A percentile compares a stretch with the other conserved stretches of the same genome.
These are phyloP conservation scores for Nemopilema nomurai DNA, from an alignment of 30 jellyfish, hydroid and myxozoan species.

Conservation along the genomic window DNA sequence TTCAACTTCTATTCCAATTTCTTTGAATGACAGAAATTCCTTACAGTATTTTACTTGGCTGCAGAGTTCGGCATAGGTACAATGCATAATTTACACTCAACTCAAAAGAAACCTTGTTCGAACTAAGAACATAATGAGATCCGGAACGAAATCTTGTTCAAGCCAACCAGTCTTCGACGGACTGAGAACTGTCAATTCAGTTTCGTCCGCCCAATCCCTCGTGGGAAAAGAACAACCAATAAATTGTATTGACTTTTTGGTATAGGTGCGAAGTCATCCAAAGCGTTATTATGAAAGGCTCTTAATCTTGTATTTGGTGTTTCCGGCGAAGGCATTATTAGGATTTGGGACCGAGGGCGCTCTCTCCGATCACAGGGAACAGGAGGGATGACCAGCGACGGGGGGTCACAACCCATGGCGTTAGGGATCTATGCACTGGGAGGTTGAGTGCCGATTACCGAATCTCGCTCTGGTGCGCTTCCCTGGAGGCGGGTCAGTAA, in stretches of 20 bases:
- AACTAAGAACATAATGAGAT: too few species aligned
- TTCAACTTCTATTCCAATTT: too few species aligned
- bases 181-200: background rate
- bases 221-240: background rate
- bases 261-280: background rate
- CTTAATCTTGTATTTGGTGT: background rate
- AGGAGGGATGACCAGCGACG: background rate
- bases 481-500: background rate
- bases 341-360: background rate
- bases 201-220: background rate
- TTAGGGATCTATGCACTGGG: background rate
- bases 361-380: background rate
- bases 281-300: background rate
- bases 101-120: too few species aligned
- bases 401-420: background rate
- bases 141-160: too few species aligned
- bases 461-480: background rate
- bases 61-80: too few species aligned
- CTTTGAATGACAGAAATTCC: too few species aligned
- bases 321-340: background rate
- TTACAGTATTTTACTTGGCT: too few species aligned
- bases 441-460: background rate
- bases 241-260: background rate
- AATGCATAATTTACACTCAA: too few species aligned
- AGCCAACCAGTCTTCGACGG: background rate